These are phyloP conservation scores for Colletes collaris DNA, from an alignment of 2,888 invertebrate species.

Conservation along the genomic window DNA sequence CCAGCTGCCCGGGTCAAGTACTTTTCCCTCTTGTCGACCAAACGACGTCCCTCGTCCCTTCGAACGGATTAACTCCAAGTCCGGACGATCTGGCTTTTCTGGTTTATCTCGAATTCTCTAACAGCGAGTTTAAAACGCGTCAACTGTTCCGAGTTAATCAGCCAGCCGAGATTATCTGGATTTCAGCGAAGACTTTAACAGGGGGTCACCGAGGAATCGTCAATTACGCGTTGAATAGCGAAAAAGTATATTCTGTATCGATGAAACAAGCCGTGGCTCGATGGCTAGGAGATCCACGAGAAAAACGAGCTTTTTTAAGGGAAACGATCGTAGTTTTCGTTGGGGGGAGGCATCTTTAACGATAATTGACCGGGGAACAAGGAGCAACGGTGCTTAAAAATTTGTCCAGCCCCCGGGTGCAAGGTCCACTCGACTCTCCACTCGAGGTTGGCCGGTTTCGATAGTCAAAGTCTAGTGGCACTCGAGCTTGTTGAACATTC, in stretches of 20 bases:
- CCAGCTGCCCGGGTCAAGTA: slow-evolving; percentile 31
- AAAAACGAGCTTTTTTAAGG: too few relatives aligned
- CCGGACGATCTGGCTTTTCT: neutral
- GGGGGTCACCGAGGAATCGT: too few relatives aligned
- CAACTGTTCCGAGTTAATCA: slow-evolving; percentile 37
- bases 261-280: neutral
- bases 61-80: slow-evolving; percentile 43
- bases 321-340: too few relatives aligned
- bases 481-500: slow-evolving; percentile 44
- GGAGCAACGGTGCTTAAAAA: slow-evolving; percentile 16
- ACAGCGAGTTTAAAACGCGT: neutral
- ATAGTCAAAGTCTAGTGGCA: slow-evolving; percentile 39
- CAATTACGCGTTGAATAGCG: too few relatives aligned
- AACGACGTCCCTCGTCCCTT: slow-evolving; percentile 1
- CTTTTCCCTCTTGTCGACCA: neutral
- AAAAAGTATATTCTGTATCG: neutral
- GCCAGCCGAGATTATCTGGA: slow-evolving; percentile 16
- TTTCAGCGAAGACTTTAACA: neutral
- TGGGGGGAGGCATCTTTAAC: too few relatives aligned
- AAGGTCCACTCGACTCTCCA: slow-evolving; percentile 43
- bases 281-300: too few relatives aligned
- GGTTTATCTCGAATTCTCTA: slow-evolving; percentile 9
- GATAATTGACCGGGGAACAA: too few relatives aligned
- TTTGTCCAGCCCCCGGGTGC: slow-evolving; percentile 32
- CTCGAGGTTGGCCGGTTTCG: slow-evolving; percentile 47